Evolutionary conservation across 1,140 invertebrate genomes (phyloP).

Genomic region (Helicoverpa armigera): DNA sequence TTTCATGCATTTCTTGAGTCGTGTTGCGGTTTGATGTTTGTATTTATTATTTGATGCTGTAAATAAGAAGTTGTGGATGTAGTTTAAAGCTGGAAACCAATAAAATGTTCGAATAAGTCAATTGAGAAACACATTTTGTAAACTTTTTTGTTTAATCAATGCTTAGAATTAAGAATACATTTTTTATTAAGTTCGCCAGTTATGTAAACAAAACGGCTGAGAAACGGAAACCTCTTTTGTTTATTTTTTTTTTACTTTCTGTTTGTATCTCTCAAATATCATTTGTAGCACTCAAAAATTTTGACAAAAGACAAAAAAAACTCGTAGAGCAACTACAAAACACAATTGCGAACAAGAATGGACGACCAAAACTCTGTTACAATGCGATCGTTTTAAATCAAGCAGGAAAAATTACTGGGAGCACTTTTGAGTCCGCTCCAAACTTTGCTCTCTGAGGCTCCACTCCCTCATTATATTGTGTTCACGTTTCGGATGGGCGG

Average conservation of each 20-base stretch:
- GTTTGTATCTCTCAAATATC: too few species aligned
- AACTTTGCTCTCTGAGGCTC: constrained; percentile 74
- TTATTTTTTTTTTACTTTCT: too few species aligned
- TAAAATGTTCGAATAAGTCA: too few species aligned
- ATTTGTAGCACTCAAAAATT: neutral
- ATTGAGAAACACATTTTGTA: too few species aligned
- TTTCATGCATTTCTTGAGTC: constrained; percentile 36
- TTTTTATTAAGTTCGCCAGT: too few species aligned
- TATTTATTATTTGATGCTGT: constrained; percentile 20
- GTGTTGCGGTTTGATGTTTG: neutral
- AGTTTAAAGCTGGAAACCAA: neutral
- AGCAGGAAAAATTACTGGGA: constrained; percentile 82
- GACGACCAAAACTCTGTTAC: constrained; percentile 73
- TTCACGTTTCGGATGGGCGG: constrained; percentile 72
- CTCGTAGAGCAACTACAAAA: constrained; percentile 4
- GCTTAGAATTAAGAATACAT: too few species aligned
- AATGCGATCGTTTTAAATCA: constrained; percentile 81
- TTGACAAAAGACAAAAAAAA: neutral
- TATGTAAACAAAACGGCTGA: too few species aligned
- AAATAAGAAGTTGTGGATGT: neutral
- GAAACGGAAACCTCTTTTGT: too few species aligned
- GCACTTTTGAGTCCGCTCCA: constrained; percentile 79
- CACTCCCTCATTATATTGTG: constrained; percentile 83
- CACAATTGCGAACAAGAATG: constrained; percentile 51
- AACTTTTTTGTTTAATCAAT: too few species aligned